Conservation (phyloP, 2,113 vertebrate genomes). For the Polypterus bichir region DNA sequence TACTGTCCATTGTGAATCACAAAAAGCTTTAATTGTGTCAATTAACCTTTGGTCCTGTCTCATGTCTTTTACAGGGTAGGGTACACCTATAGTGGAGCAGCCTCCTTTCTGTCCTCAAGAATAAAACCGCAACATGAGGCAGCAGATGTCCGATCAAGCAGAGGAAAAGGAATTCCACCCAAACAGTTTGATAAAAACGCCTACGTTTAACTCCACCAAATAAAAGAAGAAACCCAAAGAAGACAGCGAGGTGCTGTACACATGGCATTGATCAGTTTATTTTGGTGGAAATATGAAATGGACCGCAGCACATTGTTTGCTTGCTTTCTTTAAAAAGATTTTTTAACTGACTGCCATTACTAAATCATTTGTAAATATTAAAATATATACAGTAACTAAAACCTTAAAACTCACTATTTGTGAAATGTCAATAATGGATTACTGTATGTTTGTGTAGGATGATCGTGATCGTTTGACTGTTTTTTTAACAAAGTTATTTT, state of each 20-base stretch:
- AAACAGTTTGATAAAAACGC: conserved; percentile 56
- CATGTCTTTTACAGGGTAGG: conserved; percentile 44
- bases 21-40: too few species aligned
- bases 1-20: too few species aligned
- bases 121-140: conserved; percentile 48
- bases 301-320: background rate
- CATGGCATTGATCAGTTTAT: too few species aligned
- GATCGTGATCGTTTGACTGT: too few species aligned
- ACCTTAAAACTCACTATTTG: too few species aligned
- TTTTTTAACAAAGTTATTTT: too few species aligned
- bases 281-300: background rate
- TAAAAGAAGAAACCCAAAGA: background rate
- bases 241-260: too few species aligned
- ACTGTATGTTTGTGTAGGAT: too few species aligned
- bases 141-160: conserved; percentile 33
- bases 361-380: background rate
- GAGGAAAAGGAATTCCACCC: conserved; percentile 38
- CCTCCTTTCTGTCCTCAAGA: conserved; percentile 56
- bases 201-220: conserved; percentile 41
- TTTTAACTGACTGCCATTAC: background rate
- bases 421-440: too few species aligned
- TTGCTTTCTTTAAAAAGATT: background rate
- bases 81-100: conserved; percentile 54
- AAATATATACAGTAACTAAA: background rate
- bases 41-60: background rate